Conservation (phyloP, 2,888 invertebrate species). For the Aspidiotus destructor region DNA sequence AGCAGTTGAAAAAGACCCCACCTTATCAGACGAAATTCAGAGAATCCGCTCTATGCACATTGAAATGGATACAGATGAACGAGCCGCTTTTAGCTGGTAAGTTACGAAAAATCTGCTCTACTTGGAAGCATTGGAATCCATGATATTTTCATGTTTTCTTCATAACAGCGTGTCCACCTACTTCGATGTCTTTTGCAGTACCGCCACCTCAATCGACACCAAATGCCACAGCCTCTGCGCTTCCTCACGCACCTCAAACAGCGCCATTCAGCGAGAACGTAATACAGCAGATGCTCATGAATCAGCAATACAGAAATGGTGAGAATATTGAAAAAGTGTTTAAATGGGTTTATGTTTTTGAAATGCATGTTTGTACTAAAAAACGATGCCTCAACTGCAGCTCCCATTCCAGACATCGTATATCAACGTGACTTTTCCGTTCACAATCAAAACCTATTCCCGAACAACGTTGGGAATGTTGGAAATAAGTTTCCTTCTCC, state of each 20-base stretch:
- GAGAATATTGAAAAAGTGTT: not conserved
- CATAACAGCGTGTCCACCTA: not conserved
- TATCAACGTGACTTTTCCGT: slow-evolving; percentile 75
- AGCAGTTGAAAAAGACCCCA: slow-evolving; percentile 63
- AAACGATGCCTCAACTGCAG: not conserved
- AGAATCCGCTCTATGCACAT: slow-evolving; percentile 34
- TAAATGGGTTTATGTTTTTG: not conserved
- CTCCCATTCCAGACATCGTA: slow-evolving; percentile 53
- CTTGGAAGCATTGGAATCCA: not conserved
- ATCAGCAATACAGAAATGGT: slow-evolving; percentile 22
- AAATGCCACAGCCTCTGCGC: not conserved
- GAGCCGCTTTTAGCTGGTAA: slow-evolving; percentile 12
- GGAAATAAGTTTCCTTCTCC: slow-evolving; percentile 84
- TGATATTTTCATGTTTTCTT: not conserved
- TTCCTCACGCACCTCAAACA: slow-evolving; percentile 8
- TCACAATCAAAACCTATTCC: slow-evolving; percentile 79
- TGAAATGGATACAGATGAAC: slow-evolving; percentile 36
- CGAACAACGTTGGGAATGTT: slow-evolving; percentile 53
- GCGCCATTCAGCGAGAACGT: slow-evolving; percentile 18
- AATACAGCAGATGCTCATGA: slow-evolving; percentile 25
- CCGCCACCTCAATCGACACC: slow-evolving; percentile 6
- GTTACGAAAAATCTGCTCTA: not conserved
- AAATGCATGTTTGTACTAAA: no score
- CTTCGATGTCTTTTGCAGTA: slow-evolving; percentile 10
- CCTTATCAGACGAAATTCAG: slow-evolving; percentile 45